A percentile compares a stretch with the other conserved stretches of the same genome.
These are phyloP conservation scores for Ascidia mentula DNA, from an alignment of 23 tunicate genomes.

Conservation along the genomic window DNA sequence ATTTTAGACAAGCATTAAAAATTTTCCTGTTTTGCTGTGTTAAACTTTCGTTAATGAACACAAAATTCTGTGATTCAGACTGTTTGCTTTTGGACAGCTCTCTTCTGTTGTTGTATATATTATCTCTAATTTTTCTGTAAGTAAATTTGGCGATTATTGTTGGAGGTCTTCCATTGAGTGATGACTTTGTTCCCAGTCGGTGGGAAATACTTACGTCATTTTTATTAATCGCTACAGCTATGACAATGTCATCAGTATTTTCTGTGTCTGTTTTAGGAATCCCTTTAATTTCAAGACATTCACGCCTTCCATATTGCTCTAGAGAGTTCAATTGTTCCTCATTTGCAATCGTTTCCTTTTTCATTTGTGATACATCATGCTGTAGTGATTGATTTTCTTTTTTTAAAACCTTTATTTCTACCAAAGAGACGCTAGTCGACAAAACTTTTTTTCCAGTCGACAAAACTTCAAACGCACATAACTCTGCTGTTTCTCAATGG, in stretches of 20 bases:
- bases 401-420: too few species aligned
- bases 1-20: not conserved
- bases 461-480: too few species aligned
- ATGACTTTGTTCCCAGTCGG: not conserved
- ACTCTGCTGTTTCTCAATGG: too few species aligned
- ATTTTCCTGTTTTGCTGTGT: not conserved
- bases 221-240: not conserved
- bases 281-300: slow-evolving; percentile 13
- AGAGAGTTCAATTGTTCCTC: not conserved
- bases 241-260: slow-evolving; percentile 10
- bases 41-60: slow-evolving; percentile 13
- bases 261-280: not conserved
- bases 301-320: slow-evolving; percentile 9
- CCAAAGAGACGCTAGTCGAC: too few species aligned
- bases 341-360: too few species aligned
- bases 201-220: slow-evolving; percentile 14
- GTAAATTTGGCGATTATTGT: slow-evolving; percentile 14
- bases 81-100: not conserved
- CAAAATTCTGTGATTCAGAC: not conserved
- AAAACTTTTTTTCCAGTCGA: too few species aligned
- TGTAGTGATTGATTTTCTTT: too few species aligned
- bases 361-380: too few species aligned
- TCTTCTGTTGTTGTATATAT: not conserved
- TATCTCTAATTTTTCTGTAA: not conserved
- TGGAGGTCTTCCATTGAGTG: not conserved